Base-by-base conservation (phyloP, 2,888 invertebrate genomes). In the Pterostichus niger region DNA sequence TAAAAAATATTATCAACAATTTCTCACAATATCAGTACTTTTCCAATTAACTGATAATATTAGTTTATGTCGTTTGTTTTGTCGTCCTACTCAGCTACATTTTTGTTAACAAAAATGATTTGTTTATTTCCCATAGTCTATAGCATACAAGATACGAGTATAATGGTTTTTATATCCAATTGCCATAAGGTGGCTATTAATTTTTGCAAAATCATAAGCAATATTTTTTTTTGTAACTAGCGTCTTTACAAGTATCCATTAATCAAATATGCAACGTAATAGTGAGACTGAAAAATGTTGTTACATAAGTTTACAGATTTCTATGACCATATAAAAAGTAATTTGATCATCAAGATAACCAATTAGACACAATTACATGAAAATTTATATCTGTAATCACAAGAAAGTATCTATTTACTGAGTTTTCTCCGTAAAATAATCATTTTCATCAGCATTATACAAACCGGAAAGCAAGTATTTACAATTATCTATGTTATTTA, bases 271-370 rank as follows among this genome's bases (percentile, higher is more conserved):
- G 17, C 17, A 17, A 44, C 68, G 68, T 71, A 44, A 71, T 44
- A 71, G 40, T 35, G 13, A 64, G n/a, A 13, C 17, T 68, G 13
- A 68, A 64, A 68, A 68, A 54, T 54, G 15, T 64, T 44, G 24
- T 71, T 71, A 44, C 44, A 71, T 71, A 71, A 71, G 15, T 71
- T 35, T 7, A 31, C 40, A 44, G 68, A 71, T 71, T 71, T 71
- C 68, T 71, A 71, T 17, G 40, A 35, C 64, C 15, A 13, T 64
- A 64, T 44, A 44, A 68, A 71, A 71, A 71, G 44, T 44, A 68
- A 17, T 44, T 68, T 40, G 68, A 71, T 64, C 68, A 71, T 71
- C 68, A 71, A 71, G 68, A 71, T 71, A 64, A 64, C 64, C 64
- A 64, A 64, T 64, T 64, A 64, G 68, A 17, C 10, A 71, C 68